phyloP scores from a whole-genome alignment of 2,113 vertebrate genomes.

The Piliocolobus tephrosceles region DNA sequence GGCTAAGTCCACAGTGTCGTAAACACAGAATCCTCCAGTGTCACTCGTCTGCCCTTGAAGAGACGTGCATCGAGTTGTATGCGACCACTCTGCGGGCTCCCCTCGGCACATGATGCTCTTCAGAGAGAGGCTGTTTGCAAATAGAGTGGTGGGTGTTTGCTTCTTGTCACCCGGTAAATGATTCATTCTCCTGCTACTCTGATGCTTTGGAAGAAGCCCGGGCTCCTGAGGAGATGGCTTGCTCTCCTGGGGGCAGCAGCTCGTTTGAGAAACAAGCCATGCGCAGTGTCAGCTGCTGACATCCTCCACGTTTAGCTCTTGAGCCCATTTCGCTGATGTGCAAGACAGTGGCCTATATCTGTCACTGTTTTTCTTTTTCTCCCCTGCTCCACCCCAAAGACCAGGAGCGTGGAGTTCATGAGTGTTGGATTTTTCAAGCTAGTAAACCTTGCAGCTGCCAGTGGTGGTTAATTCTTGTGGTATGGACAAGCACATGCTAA shows the following conservation, averaged over 20 bases:
- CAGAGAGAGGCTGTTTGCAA: background rate
- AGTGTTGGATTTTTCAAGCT: background rate
- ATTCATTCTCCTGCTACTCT: constrained; percentile 15
- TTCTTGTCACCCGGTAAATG: constrained; percentile 16
- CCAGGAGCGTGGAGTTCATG: background rate
- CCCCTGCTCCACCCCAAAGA: background rate
- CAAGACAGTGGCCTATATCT: background rate
- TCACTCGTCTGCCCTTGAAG: background rate
- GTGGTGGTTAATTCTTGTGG: background rate
- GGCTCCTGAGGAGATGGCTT: background rate
- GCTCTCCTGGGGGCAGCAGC: background rate
- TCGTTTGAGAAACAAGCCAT: background rate
- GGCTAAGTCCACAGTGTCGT: background rate
- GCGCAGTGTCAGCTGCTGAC: background rate
- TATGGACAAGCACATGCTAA: accelerated
- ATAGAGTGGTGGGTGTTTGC: background rate
- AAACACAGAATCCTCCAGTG: background rate
- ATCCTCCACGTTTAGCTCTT: background rate
- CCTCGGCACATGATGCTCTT: background rate
- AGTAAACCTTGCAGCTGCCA: background rate
- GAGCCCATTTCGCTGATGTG: background rate
- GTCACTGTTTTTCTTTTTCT: background rate
- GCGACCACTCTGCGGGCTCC: background rate
- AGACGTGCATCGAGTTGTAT: background rate
- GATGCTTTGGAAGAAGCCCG: constrained; percentile 21